These are phyloP conservation scores for Myiagra hebetior DNA, from an alignment of 2,113 vertebrate genomes.

Conservation along the genomic window DNA sequence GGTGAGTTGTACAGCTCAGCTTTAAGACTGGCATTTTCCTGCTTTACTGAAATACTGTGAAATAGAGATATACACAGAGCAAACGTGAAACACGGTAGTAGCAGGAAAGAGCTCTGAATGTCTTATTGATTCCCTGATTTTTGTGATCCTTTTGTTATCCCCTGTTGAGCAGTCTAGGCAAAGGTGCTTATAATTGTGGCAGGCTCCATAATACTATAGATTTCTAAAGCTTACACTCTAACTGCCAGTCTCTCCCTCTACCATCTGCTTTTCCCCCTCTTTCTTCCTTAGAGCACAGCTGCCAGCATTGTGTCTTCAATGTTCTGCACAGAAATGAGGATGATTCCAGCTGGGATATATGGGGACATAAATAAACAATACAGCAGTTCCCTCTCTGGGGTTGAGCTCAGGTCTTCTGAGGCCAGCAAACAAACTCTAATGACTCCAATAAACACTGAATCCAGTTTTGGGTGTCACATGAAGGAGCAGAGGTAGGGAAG, in stretches of 20 bases:
- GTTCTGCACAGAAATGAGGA: background rate
- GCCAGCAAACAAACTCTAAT: background rate
- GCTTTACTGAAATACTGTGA: background rate
- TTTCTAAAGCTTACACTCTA: background rate
- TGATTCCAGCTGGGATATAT: background rate
- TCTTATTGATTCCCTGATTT: background rate
- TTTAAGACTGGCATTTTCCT: background rate
- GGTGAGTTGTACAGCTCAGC: background rate
- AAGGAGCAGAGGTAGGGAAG: background rate
- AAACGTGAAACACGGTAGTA: background rate
- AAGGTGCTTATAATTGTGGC: background rate
- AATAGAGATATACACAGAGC: background rate
- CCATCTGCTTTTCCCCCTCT: background rate
- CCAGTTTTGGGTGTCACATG: background rate
- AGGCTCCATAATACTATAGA: background rate
- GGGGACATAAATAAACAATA: background rate
- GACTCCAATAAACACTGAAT: background rate
- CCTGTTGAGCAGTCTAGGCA: background rate
- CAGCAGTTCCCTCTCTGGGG: background rate
- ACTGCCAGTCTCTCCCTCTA: background rate
- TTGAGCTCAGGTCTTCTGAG: background rate
- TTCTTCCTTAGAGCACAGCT: background rate
- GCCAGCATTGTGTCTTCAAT: background rate
- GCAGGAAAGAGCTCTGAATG: background rate
- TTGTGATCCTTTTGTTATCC: background rate